These are phyloP conservation scores for Scyliorhinus canicula DNA, from an alignment of 2,797 vertebrate genomes.

Conservation along the genomic window DNA sequence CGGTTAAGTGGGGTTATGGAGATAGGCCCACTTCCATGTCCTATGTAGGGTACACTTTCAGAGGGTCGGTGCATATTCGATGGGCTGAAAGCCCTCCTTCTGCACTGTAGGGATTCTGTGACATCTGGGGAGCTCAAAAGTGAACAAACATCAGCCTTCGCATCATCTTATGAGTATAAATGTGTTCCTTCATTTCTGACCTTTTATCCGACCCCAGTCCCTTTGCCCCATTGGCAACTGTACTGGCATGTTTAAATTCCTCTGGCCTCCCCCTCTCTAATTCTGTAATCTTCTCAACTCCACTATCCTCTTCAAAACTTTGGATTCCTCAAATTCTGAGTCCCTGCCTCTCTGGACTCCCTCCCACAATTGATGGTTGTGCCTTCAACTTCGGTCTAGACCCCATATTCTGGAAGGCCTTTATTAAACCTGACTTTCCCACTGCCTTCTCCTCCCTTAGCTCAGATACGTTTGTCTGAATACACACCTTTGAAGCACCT, in stretches of 20 bases:
- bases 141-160: not conserved
- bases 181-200: not conserved
- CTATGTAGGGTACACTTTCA: too few relatives aligned
- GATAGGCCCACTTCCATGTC: too few relatives aligned
- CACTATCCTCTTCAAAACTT: not conserved
- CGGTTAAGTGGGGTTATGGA: too few relatives aligned
- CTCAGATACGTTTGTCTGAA: not conserved
- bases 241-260: not conserved
- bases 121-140: too few relatives aligned
- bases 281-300: not conserved
- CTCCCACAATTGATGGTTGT: not conserved
- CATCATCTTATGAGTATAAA: not conserved
- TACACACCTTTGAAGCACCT: not conserved
- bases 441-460: not conserved
- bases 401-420: not conserved
- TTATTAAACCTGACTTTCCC: not conserved
- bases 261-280: not conserved
- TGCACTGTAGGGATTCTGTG: too few relatives aligned
- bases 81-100: too few relatives aligned
- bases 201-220: not conserved
- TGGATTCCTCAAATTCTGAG: not conserved
- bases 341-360: not conserved
- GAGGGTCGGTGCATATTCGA: too few relatives aligned
- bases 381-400: not conserved
- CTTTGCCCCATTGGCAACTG: not conserved